phyloP scores from a whole-genome alignment of 2,113 vertebrate species.

The Sitta europaea region DNA sequence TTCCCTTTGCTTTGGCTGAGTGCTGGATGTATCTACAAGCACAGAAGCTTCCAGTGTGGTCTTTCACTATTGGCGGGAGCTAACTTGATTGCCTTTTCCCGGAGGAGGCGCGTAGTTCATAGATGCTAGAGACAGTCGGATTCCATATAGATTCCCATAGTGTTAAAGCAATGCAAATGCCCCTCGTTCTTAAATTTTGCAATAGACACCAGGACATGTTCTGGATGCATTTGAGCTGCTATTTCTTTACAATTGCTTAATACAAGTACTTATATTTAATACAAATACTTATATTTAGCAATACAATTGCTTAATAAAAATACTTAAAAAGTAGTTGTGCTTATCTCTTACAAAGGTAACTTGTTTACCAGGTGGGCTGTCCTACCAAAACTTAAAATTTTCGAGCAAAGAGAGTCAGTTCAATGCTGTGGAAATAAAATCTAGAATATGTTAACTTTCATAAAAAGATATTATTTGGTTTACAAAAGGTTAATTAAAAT shows the following conservation, averaged over 20 bases:
- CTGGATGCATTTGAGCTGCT: accelerated
- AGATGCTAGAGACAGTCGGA: accelerated
- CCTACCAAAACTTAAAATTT: not conserved
- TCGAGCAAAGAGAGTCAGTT: not conserved
- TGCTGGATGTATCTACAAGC: not conserved
- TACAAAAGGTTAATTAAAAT: not conserved
- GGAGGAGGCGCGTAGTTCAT: not conserved
- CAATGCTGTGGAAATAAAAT: not conserved
- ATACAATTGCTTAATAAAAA: too few relatives aligned
- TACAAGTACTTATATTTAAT: too few relatives aligned
- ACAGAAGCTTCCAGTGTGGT: not conserved
- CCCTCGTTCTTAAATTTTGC: not conserved
- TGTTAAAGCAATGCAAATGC: not conserved
- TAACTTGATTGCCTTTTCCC: not conserved
- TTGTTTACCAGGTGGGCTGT: not conserved
- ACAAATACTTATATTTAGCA: too few relatives aligned
- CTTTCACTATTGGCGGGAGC: accelerated
- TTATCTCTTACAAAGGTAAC: not conserved
- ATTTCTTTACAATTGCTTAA: not conserved
- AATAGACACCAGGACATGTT: not conserved
- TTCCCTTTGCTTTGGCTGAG: not conserved
- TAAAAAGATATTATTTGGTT: not conserved
- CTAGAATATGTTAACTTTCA: not conserved
- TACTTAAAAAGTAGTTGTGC: not conserved
- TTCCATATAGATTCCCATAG: not conserved